Conservation (phyloP, 2,113 vertebrate genomes). For the Callionymus lyra region DNA sequence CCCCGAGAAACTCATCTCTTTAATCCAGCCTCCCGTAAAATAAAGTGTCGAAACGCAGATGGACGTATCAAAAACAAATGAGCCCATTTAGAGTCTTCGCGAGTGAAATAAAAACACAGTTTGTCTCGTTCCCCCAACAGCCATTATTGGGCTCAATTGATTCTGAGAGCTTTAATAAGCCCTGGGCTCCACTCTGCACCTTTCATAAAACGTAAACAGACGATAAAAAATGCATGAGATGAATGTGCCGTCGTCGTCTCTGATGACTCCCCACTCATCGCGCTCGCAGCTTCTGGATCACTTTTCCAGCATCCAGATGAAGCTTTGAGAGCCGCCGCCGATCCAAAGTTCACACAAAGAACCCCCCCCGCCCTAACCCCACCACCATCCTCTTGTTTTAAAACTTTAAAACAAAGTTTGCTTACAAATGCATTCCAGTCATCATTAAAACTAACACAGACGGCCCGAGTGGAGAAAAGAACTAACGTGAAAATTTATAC, state of each 20-base stretch:
- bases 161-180: conserved; percentile 54
- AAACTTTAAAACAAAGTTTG: conserved; percentile 22
- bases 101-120: conserved; percentile 40
- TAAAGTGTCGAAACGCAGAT: conserved; percentile 7
- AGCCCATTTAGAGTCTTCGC: conserved; percentile 42
- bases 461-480: conserved; percentile 28
- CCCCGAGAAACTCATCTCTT: conserved; percentile 3
- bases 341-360: no score
- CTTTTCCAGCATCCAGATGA: conserved; percentile 6
- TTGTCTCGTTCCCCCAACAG: conserved; percentile 49
- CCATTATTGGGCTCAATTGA: conserved; percentile 53
- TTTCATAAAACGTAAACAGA: conserved; percentile 49
- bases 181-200: conserved; percentile 46
- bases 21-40: conserved; percentile 12
- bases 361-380: no score
- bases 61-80: conserved; percentile 22
- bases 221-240: conserved; percentile 59
- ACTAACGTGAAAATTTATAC: conserved; percentile 41
- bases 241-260: conserved; percentile 50
- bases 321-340: no score
- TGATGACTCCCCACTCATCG: conserved; percentile 36
- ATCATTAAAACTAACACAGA: conserved; percentile 48
- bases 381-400: no score
- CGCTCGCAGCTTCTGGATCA: conserved; percentile 38
- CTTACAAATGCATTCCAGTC: conserved; percentile 24